Percentiles rank a stretch among this genome's conserved stretches.
phyloP scores from a whole-genome alignment of 2,797 vertebrate genomes.

The Sebastolobus alascanus region DNA sequence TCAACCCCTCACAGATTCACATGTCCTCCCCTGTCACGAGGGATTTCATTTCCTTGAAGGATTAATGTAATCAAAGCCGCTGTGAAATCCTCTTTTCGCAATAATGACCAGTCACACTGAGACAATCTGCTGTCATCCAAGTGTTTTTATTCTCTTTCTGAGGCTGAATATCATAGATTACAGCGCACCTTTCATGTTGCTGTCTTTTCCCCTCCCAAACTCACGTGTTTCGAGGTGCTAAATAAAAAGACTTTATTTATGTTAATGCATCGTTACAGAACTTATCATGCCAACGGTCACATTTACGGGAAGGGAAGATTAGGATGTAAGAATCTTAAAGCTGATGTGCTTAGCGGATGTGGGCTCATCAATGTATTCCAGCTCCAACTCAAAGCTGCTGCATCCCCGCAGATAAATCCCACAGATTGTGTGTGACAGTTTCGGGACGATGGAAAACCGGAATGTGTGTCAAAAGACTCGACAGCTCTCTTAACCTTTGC shows the following conservation, averaged over 20 bases:
- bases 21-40: slow-evolving; percentile 64
- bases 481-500: slow-evolving; percentile 54
- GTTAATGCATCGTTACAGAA: slow-evolving; percentile 21
- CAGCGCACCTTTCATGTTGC: neutral
- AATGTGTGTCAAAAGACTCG: slow-evolving; percentile 57
- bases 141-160: slow-evolving; percentile 62
- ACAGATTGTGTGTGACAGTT: slow-evolving; percentile 58
- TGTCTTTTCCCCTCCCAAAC: neutral
- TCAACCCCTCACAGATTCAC: slow-evolving; percentile 65
- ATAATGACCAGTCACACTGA: slow-evolving; percentile 72
- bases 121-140: slow-evolving; percentile 70
- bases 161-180: slow-evolving; percentile 13
- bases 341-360: slow-evolving; percentile 67
- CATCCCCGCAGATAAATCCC: slow-evolving; percentile 61
- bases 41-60: slow-evolving; percentile 75
- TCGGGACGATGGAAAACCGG: slow-evolving; percentile 44
- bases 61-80: slow-evolving; percentile 80
- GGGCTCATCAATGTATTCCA: slow-evolving; percentile 61
- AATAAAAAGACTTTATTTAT: slow-evolving; percentile 3
- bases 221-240: neutral
- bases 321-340: slow-evolving; percentile 72
- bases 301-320: slow-evolving; percentile 60
- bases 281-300: slow-evolving; percentile 35
- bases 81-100: slow-evolving; percentile 78
- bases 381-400: slow-evolving; percentile 56